A percentile compares a stretch with the other conserved stretches of the same genome.
Conservation (phyloP, 2,888 invertebrate genomes). For the Lepeophtheirus nordmannii region DNA sequence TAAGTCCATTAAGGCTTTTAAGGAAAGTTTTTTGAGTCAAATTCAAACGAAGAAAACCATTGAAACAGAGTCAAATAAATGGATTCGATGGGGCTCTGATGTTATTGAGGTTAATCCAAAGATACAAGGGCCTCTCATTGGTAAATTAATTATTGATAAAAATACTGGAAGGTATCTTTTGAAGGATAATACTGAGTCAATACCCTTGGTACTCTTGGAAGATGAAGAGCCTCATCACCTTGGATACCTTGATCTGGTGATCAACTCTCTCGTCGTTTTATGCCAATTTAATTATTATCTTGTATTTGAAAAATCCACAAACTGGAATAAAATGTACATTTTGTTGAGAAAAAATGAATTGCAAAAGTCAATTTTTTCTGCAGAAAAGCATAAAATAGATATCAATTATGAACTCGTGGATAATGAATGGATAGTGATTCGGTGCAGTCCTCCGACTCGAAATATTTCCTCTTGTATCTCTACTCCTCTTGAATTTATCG, state of each 20-base stretch:
- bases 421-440: neutral
- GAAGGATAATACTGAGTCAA: neutral
- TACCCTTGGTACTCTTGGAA: neutral
- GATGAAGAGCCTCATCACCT: neutral
- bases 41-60: neutral
- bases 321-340: constrained; percentile 2
- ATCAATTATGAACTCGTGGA: neutral
- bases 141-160: neutral
- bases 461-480: neutral
- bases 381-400: no score
- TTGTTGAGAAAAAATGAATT: neutral
- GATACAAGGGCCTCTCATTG: neutral
- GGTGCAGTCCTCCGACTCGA: neutral
- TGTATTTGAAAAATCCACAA: neutral
- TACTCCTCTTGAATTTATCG: neutral
- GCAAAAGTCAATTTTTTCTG: neutral
- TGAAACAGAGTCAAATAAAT: neutral
- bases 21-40: neutral
- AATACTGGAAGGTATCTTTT: neutral
- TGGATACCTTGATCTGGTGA: neutral
- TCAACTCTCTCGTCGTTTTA: neutral
- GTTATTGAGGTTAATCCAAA: neutral
- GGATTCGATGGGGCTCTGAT: neutral
- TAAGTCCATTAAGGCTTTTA: neutral
- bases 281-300: neutral